Base-by-base conservation (phyloP, 2,113 vertebrate species). In the Platichthys flesus region DNA sequence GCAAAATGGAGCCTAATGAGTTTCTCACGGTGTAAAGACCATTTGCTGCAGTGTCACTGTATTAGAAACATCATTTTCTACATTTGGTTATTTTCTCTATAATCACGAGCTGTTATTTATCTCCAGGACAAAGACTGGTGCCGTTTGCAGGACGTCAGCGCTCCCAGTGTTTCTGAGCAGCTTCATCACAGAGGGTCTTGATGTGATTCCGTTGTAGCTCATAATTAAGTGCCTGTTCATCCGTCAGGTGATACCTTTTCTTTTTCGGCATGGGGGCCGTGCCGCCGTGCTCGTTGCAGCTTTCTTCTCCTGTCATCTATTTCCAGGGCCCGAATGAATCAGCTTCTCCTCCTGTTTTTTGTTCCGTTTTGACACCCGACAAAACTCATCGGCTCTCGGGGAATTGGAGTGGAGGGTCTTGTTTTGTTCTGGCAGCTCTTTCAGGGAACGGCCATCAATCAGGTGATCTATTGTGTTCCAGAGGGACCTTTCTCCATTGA, bases 351-450 rank as follows among this genome's bases (percentile, higher is more conserved):
- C 71, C 14, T 18, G 49, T 86, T 90, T 85, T 88, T 88, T 85
- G 85, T 92, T 90, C 88, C 83, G 92, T 92, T 31, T 83, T 92
- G 93, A 93, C 91, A 93, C 87, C 87, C 88, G 90, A 91, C 90
- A 93, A 92, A 94, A 93, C 93, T 92, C 91, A 94, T 94, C 83
- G 92, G 87, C 93, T 93, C 90, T 62, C 28, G 88, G 92, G 91
- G 92, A 93, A 94, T 94, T 94, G 93, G 87, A 94, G 91, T 82
- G 78, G 92, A 90, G 90, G 90, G 79, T 90, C 89, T 91, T 93
- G 91, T 93, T 94, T 91, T 94, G 91, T 93, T 93, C 91, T 91
- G 87, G 91, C 91, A 90, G 86, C 86, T 91, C 90, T 92, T 93
- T 93, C 90, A 91, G 89, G 83, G 83, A 89, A 79, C 79, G 81